These are phyloP conservation scores for Drosophila pseudoobscura DNA, from an alignment of 1,140 invertebrate genomes.

Conservation along the genomic window DNA sequence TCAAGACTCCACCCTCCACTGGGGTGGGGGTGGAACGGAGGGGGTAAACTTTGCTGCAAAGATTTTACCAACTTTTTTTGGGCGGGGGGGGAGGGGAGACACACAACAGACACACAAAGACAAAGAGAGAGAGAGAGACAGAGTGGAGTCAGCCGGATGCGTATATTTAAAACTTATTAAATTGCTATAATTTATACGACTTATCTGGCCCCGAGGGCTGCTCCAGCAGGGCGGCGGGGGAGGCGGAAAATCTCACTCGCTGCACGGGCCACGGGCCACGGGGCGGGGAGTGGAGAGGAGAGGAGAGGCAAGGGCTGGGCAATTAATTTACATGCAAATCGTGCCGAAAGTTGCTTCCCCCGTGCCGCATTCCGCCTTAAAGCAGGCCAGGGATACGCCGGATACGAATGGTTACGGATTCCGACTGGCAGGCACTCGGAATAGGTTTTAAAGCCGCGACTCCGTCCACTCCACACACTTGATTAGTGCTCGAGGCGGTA, in stretches of 20 bases:
- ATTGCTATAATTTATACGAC: conserved; percentile 83
- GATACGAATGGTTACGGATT: conserved; percentile 1
- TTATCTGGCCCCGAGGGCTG: conserved; percentile 76
- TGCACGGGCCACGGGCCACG: conserved; percentile 51
- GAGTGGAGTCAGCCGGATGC: conserved; percentile 64
- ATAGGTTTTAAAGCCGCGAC: conserved; percentile 16
- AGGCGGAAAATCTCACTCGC: conserved; percentile 32
- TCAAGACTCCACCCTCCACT: conserved; percentile 13
- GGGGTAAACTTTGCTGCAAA: conserved; percentile 69
- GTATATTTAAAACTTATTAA: conserved; percentile 83
- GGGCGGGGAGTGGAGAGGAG: not conserved
- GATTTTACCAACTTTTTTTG: conserved; percentile 64
- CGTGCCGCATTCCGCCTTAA: conserved; percentile 6
- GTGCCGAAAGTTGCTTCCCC: conserved; percentile 67
- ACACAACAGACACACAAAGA: conserved; percentile 20
- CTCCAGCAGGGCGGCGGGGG: conserved; percentile 24
- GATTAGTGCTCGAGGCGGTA: conserved; percentile 55
- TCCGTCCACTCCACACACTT: conserved; percentile 45
- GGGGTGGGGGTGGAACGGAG: not conserved
- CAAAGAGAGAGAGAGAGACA: conserved; percentile 21
- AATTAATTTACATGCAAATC: conserved; percentile 83
- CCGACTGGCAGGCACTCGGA: not conserved
- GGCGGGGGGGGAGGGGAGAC: not conserved
- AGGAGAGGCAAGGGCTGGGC: conserved; percentile 65
- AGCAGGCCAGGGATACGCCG: not conserved